Percentiles rank a stretch among this genome's conserved stretches.
phyloP scores from a whole-genome alignment of 2,113 vertebrate species.

The Dissostichus mawsoni region DNA sequence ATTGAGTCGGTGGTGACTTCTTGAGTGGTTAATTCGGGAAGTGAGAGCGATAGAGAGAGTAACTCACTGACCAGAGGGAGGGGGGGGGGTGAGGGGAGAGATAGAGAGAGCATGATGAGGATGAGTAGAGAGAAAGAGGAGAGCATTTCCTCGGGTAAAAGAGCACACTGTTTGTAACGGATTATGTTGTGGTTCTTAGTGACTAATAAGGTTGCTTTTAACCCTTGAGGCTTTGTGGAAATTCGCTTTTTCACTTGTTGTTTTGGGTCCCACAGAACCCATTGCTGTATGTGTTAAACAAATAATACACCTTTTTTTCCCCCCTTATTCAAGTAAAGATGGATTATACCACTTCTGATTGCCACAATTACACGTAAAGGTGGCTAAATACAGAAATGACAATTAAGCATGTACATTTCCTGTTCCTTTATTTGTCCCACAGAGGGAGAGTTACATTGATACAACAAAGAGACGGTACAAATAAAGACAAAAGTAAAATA shows the following conservation, averaged over 20 bases:
- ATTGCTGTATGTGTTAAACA: background rate
- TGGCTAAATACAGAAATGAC: too few relatives aligned
- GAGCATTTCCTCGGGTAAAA: constrained; percentile 53
- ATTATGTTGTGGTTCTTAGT: constrained; percentile 20
- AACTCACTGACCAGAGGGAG: constrained; percentile 81
- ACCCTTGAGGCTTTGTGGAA: background rate
- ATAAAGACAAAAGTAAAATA: too few relatives aligned
- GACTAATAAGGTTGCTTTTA: background rate
- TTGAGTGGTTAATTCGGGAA: constrained; percentile 91
- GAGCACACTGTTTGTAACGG: constrained; percentile 10
- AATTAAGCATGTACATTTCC: too few relatives aligned
- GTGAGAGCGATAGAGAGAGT: constrained; percentile 88
- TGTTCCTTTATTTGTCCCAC: too few relatives aligned
- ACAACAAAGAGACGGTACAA: too few relatives aligned
- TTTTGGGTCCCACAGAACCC: background rate
- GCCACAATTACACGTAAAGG: too few relatives aligned
- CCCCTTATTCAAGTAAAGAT: background rate
- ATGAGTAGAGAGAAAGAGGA: constrained; percentile 47
- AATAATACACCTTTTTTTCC: background rate
- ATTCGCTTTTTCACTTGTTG: background rate
- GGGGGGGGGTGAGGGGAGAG: constrained; percentile 61
- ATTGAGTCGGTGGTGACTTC: constrained; percentile 90
- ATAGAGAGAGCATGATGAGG: constrained; percentile 61
- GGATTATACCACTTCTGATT: too few relatives aligned
- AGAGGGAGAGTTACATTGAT: too few relatives aligned